Percentiles rank a stretch among this genome's conserved stretches.
phyloP scores from a whole-genome alignment of 2,888 invertebrate genomes.

The Drosophila leonis region DNA sequence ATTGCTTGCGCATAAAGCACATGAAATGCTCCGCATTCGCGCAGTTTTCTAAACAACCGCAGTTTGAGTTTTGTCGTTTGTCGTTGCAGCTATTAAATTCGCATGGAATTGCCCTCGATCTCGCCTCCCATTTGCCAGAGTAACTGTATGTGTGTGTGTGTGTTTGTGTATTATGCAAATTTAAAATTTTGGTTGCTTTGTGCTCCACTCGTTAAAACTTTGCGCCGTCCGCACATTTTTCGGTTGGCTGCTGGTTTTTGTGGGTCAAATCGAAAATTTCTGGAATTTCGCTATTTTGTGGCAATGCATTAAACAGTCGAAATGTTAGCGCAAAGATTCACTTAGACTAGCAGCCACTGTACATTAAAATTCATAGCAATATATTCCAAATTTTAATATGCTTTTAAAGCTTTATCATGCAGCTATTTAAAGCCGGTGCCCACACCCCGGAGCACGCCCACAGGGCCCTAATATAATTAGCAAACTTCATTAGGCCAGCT shows the following conservation, averaged over 20 bases:
- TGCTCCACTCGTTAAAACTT: constrained; percentile 65
- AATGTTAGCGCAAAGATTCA: constrained; percentile 50
- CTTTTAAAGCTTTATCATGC: not conserved
- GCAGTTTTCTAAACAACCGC: constrained; percentile 73
- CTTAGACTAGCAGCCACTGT: constrained; percentile 35
- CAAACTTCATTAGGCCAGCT: constrained; percentile 59
- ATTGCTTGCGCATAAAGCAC: constrained; percentile 79
- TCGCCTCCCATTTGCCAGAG: not conserved
- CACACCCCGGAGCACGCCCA: not conserved
- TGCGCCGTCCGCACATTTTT: constrained; percentile 69
- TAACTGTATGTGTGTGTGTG: constrained; percentile 18
- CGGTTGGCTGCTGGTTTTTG: constrained; percentile 42
- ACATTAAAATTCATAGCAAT: constrained; percentile 42
- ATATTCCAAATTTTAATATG: not conserved
- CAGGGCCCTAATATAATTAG: constrained; percentile 58
- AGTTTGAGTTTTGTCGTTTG: constrained; percentile 77
- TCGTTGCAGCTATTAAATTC: constrained; percentile 77
- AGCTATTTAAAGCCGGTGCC: constrained; percentile 7
- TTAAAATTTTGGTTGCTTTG: constrained; percentile 64
- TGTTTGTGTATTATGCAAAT: constrained; percentile 72
- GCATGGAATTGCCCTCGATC: constrained; percentile 24
- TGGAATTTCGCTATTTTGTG: constrained; percentile 41
- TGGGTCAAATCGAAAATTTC: constrained; percentile 55
- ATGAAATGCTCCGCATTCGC: constrained; percentile 72
- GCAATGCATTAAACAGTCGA: constrained; percentile 58